phyloP scores from a whole-genome alignment of 2,113 vertebrate species.

The Reinhardtius hippoglossoides region DNA sequence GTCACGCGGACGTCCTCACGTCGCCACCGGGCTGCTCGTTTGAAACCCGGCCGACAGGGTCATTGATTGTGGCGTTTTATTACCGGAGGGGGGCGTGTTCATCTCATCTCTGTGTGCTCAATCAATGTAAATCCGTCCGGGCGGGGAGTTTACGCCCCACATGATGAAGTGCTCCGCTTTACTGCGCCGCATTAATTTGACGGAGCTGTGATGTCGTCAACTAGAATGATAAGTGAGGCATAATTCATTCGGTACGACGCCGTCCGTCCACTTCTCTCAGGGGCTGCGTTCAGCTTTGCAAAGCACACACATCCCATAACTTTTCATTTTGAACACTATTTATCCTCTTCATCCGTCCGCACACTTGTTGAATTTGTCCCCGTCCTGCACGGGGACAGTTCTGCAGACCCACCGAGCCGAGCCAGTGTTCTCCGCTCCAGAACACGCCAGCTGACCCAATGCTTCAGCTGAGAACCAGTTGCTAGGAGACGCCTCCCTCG shows the following conservation, averaged over 20 bases:
- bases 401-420: constrained; percentile 38
- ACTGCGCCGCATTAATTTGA: constrained; percentile 53
- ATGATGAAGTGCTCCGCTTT: constrained; percentile 55
- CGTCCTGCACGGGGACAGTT: constrained; percentile 14
- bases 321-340: background rate
- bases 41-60: background rate
- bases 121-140: constrained; percentile 71
- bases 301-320: background rate
- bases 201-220: background rate
- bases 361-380: constrained; percentile 12
- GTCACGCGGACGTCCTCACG: no score
- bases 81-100: constrained; percentile 50
- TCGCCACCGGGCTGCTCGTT: no score
- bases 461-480: constrained; percentile 68
- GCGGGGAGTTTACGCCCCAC: constrained; percentile 46
- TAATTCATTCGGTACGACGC: background rate
- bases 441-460: constrained; percentile 41
- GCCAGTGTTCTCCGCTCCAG: constrained; percentile 41
- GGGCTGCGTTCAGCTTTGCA: no score
- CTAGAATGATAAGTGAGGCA: constrained; percentile 21
- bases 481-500: constrained; percentile 78
- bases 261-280: background rate
- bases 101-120: constrained; percentile 55
- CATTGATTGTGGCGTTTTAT: background rate
- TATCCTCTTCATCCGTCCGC: background rate